These are phyloP conservation scores for Mormyrus hasselquistii DNA, from an alignment of 2,797 vertebrate species.

Conservation along the genomic window DNA sequence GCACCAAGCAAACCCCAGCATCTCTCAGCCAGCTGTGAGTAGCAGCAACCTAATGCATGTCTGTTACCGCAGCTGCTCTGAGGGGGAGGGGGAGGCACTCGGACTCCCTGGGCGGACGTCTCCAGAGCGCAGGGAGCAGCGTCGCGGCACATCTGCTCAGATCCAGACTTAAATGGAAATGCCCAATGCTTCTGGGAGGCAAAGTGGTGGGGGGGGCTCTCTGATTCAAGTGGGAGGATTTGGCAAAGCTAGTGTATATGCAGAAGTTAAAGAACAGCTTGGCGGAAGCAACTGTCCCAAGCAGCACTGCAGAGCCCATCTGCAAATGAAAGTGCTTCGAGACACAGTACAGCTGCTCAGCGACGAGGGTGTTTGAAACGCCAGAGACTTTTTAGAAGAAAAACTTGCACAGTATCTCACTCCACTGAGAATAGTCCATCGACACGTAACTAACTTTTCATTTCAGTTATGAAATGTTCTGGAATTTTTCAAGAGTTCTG, in stretches of 20 bases:
- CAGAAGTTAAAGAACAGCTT: neutral
- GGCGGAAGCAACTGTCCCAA: neutral
- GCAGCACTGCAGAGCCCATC: neutral
- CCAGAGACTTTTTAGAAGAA: neutral
- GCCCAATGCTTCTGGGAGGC: neutral
- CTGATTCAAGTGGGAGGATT: neutral
- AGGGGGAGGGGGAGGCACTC: neutral
- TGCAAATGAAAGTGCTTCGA: neutral
- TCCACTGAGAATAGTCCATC: neutral
- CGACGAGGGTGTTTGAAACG: neutral
- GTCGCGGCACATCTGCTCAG: neutral
- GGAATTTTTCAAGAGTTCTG: neutral
- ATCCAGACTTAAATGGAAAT: conserved; percentile 1
- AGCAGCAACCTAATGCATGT: neutral
- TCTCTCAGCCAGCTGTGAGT: neutral
- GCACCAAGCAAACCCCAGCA: neutral
- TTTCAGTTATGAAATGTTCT: neutral
- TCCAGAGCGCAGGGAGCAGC: neutral
- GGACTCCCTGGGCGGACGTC: neutral
- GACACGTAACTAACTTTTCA: neutral
- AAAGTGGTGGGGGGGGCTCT: neutral
- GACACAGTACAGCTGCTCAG: neutral
- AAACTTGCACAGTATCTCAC: neutral
- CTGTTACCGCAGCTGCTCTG: neutral
- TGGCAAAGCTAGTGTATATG: neutral